Percentiles rank a stretch among this genome's conserved stretches.
Evolutionary conservation across 1,140 invertebrate genomes (phyloP).

Genomic region (Agrypnia vestita): DNA sequence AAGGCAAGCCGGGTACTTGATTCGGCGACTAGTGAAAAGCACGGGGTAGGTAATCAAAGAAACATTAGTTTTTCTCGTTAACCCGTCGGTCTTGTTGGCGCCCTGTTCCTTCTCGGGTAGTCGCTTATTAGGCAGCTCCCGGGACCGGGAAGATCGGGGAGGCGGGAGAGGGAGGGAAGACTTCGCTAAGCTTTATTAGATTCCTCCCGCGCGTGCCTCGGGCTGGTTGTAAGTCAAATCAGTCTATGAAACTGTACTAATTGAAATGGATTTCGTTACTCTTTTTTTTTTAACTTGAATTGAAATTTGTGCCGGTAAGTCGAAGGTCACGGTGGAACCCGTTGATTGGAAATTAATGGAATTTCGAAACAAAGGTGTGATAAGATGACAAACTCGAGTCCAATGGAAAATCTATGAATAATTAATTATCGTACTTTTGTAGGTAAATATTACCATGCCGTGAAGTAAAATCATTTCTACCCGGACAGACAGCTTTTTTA

Average conservation of each 20-base stretch:
- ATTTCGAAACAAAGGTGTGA: background rate
- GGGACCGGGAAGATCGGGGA: background rate
- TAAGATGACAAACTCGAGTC: too few species aligned
- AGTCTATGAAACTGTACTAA: slow-evolving; percentile 40
- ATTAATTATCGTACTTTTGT: too few species aligned
- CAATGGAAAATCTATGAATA: too few species aligned
- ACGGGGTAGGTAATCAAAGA: slow-evolving; percentile 56
- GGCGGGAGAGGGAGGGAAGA: background rate
- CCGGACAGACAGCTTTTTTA: too few species aligned
- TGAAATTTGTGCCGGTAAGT: background rate
- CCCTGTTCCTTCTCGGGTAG: background rate
- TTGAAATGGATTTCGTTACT: slow-evolving; percentile 32
- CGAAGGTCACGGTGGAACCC: too few species aligned
- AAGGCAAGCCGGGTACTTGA: background rate
- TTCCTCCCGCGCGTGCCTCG: slow-evolving; percentile 51
- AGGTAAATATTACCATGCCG: too few species aligned
- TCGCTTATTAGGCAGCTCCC: background rate
- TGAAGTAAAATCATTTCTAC: too few species aligned
- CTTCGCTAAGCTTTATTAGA: slow-evolving; percentile 58
- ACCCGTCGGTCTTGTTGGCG: slow-evolving; percentile 24
- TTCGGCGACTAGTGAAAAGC: slow-evolving; percentile 45
- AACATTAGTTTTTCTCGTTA: slow-evolving; percentile 56
- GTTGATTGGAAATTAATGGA: background rate
- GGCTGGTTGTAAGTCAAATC: slow-evolving; percentile 39
- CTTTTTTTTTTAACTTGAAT: background rate